Conservation (phyloP, 2,113 vertebrate species). For the Tragelaphus buxtoni region DNA sequence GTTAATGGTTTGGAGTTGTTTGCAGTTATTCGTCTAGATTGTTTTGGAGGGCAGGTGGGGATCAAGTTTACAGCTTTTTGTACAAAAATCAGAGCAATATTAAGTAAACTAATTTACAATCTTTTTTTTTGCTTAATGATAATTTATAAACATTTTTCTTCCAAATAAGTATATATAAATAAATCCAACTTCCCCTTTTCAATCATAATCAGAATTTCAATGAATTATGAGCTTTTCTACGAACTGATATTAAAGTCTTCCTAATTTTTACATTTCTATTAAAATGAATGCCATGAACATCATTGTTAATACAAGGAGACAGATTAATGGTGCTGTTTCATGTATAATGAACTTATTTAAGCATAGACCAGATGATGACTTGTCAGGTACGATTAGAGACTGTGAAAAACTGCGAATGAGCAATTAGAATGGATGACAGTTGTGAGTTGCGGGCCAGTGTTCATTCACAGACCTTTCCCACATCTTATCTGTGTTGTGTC, state of each 20-base stretch:
- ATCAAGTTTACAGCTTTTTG: background rate
- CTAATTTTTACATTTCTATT: background rate
- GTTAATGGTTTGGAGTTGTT: background rate
- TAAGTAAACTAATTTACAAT: background rate
- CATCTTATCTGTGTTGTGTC: background rate
- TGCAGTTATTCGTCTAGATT: background rate
- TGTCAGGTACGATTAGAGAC: background rate
- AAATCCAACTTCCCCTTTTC: background rate
- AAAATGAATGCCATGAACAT: background rate
- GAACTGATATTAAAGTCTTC: background rate
- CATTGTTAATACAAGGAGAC: background rate
- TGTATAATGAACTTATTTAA: background rate
- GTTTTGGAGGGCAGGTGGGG: background rate
- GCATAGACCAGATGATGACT: background rate
- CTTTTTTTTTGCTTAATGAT: background rate
- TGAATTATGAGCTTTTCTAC: background rate
- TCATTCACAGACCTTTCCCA: background rate
- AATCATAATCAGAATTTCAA: conserved; percentile 16
- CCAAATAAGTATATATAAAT: background rate
- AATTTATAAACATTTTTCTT: background rate
- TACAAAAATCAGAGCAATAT: conserved; percentile 3
- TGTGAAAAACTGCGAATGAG: background rate
- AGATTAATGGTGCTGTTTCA: background rate
- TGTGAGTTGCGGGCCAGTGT: background rate
- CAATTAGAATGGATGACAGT: background rate